phyloP scores from a whole-genome alignment of 2,888 invertebrate genomes.

The Nycteola revayana region DNA sequence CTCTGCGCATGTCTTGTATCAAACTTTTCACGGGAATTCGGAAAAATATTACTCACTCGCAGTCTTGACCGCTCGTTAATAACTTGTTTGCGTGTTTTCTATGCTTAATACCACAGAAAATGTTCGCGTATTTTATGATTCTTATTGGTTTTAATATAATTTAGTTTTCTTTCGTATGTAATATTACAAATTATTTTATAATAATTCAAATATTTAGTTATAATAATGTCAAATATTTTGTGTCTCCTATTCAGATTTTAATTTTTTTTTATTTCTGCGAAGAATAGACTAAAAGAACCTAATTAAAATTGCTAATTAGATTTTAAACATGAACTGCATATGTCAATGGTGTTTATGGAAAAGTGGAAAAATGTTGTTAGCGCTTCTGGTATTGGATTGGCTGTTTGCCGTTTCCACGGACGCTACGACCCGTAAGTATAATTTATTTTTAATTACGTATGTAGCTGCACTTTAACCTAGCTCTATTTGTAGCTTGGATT shows the following conservation, averaged over 20 bases:
- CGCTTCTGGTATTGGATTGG: constrained; percentile 66
- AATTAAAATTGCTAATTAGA: not conserved
- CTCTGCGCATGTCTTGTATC: constrained; percentile 34
- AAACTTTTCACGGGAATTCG: constrained; percentile 77
- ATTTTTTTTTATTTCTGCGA: constrained; percentile 4
- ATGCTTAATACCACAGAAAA: constrained; percentile 55
- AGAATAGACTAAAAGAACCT: not conserved
- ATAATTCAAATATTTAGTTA: no score
- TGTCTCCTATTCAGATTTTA: no score
- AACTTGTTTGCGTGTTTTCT: constrained; percentile 70
- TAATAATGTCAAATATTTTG: no score
- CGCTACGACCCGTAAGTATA: constrained; percentile 65
- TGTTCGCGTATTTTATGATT: constrained; percentile 56
- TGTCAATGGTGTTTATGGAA: constrained; percentile 42
- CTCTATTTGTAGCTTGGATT: no score
- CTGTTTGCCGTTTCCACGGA: constrained; percentile 59
- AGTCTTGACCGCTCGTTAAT: constrained; percentile 61
- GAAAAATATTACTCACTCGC: constrained; percentile 54
- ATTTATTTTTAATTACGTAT: no score
- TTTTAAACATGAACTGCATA: constrained; percentile 35
- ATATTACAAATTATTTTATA: no score
- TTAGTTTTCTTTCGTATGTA: no score
- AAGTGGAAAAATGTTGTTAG: constrained; percentile 57
- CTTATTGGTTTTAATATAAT: constrained; percentile 38
- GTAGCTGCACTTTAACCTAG: no score